Conservation (phyloP, 2,797 vertebrate genomes). For the Peromyscus attwateri region DNA sequence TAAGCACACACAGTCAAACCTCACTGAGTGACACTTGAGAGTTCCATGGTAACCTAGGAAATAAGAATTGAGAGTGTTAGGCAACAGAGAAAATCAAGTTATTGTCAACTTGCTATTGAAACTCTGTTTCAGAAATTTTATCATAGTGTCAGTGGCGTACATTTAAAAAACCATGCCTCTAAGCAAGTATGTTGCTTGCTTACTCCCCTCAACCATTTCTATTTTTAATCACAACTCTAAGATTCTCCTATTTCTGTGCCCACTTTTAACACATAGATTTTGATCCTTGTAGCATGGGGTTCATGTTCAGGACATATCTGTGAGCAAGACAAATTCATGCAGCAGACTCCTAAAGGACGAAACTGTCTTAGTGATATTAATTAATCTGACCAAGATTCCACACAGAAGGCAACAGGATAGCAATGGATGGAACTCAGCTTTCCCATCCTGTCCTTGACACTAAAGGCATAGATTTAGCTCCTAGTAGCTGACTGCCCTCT, state of each 20-base stretch:
- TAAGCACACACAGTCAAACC: constrained; percentile 29
- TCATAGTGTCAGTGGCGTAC: constrained; percentile 31
- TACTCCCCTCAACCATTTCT: constrained; percentile 59
- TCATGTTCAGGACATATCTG: background rate
- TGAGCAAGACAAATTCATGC: background rate
- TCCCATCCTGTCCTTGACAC: background rate
- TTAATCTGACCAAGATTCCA: background rate
- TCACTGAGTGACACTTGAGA: constrained; percentile 1
- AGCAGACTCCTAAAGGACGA: background rate
- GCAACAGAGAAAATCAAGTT: constrained; percentile 60
- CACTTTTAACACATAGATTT: background rate
- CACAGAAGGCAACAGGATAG: background rate
- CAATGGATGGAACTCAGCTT: background rate
- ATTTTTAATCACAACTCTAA: constrained; percentile 60
- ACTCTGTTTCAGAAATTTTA: constrained; percentile 56
- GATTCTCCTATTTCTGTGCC: background rate
- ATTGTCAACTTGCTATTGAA: constrained; percentile 68
- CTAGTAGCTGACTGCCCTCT: background rate
- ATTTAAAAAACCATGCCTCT: constrained; percentile 55
- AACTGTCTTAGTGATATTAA: background rate
- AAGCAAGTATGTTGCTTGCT: constrained; percentile 63
- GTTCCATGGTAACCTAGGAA: constrained; percentile 61
- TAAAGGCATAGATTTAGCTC: background rate
- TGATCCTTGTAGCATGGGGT: background rate
- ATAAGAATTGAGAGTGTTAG: constrained; percentile 63